Evolutionary conservation across 2,888 invertebrate species (phyloP).

Genomic region (Drosophila tripunctata): DNA sequence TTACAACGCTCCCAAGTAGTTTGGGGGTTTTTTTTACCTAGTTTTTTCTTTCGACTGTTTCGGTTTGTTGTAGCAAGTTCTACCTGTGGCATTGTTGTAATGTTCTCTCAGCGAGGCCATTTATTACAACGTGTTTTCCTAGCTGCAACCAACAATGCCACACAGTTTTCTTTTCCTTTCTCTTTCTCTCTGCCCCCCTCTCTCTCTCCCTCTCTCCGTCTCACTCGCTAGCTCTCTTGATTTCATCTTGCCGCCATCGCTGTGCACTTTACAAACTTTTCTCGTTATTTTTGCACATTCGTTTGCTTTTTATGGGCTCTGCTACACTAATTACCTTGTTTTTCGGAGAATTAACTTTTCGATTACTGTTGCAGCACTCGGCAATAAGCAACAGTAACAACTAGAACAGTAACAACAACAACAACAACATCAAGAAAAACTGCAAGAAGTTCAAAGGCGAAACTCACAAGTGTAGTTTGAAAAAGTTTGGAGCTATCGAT

Average conservation of each 20-base stretch:
- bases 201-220: neutral
- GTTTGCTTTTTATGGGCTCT: conserved; percentile 77
- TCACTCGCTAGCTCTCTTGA: neutral
- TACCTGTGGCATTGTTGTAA: conserved; percentile 46
- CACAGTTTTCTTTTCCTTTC: conserved; percentile 44
- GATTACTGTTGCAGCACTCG: conserved; percentile 71
- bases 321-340: conserved; percentile 81
- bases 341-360: conserved; percentile 81
- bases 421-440: conserved; percentile 6
- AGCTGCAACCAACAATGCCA: conserved; percentile 70
- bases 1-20: neutral
- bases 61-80: conserved; percentile 14
- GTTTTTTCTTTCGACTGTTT: neutral
- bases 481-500: conserved; percentile 55
- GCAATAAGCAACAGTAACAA: conserved; percentile 33
- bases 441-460: conserved; percentile 20
- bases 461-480: conserved; percentile 67
- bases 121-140: conserved; percentile 68
- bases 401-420: conserved; percentile 20
- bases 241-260: neutral
- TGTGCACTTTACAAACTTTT: conserved; percentile 70
- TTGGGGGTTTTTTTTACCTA: neutral
- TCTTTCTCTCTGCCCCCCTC: neutral
- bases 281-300: conserved; percentile 80
- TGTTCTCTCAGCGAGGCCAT: conserved; percentile 49